Percentiles rank a stretch among this genome's conserved stretches.
Evolutionary conservation across 2,113 vertebrate genomes (phyloP).

Genomic region (Emydura subglobosa): DNA sequence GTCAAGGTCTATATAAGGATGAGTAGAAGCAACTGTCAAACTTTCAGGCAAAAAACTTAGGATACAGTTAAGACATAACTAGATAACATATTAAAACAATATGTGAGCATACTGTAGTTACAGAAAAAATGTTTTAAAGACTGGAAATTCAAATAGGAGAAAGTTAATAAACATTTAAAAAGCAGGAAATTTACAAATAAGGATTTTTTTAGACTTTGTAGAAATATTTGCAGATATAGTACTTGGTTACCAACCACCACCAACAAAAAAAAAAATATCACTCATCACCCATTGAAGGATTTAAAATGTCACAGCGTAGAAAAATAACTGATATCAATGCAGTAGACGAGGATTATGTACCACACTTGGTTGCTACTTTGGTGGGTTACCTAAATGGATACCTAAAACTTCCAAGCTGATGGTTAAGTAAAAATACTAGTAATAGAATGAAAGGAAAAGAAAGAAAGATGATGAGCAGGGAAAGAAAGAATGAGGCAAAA

Average conservation of each 20-base stretch:
- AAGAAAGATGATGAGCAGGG: background rate
- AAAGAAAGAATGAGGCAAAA: background rate
- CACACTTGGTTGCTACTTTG: background rate
- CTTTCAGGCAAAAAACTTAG: background rate
- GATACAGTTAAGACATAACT: background rate
- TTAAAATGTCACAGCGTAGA: background rate
- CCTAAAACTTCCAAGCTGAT: background rate
- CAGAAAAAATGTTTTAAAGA: background rate
- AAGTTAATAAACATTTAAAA: background rate
- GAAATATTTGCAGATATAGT: background rate
- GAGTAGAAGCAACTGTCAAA: background rate
- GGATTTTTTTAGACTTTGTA: background rate
- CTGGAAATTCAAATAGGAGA: background rate
- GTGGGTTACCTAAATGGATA: background rate
- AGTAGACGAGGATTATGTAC: background rate
- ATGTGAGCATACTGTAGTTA: background rate
- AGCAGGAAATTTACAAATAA: background rate
- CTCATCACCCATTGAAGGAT: background rate
- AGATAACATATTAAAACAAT: background rate
- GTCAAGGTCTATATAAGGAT: background rate
- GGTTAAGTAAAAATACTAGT: background rate
- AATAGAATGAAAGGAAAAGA: background rate
- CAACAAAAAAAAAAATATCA: background rate
- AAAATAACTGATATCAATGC: background rate
- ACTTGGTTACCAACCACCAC: background rate